Evolutionary conservation across 2,113 vertebrate genomes (phyloP).

Genomic region (Chamaea fasciata): DNA sequence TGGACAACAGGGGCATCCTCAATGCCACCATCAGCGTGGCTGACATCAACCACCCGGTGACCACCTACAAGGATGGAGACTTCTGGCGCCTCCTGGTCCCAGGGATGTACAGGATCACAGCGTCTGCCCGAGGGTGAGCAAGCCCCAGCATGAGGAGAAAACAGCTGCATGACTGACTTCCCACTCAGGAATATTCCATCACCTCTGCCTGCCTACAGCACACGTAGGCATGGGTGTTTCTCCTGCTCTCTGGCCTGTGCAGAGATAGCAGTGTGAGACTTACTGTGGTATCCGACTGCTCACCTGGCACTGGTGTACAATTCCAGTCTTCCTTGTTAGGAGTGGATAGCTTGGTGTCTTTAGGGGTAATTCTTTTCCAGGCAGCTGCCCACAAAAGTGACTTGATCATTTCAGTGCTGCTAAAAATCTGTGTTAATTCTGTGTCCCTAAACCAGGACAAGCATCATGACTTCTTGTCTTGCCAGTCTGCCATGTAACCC

Average conservation of each 20-base stretch:
- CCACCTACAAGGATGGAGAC: constrained; percentile 85
- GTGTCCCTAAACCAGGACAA: not conserved
- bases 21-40: constrained; percentile 90
- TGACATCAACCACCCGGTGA: constrained; percentile 81
- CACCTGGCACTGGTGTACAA: not conserved
- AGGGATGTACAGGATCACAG: constrained; percentile 85
- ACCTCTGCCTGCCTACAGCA: not conserved
- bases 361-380: not conserved
- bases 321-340: not conserved
- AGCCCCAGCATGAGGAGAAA: not conserved
- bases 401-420: not conserved
- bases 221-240: not conserved
- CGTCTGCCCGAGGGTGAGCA: constrained; percentile 87
- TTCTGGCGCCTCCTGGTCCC: constrained; percentile 93
- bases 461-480: not conserved
- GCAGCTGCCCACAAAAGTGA: not conserved
- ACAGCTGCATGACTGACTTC: not conserved
- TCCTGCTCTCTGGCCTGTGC: not conserved
- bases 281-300: not conserved
- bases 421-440: not conserved
- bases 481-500: not conserved
- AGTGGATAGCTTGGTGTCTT: not conserved
- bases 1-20: constrained; percentile 82
- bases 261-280: not conserved
- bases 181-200: not conserved